Conservation (phyloP, 2,888 invertebrate genomes). For the Pristionchus arcanus region DNA sequence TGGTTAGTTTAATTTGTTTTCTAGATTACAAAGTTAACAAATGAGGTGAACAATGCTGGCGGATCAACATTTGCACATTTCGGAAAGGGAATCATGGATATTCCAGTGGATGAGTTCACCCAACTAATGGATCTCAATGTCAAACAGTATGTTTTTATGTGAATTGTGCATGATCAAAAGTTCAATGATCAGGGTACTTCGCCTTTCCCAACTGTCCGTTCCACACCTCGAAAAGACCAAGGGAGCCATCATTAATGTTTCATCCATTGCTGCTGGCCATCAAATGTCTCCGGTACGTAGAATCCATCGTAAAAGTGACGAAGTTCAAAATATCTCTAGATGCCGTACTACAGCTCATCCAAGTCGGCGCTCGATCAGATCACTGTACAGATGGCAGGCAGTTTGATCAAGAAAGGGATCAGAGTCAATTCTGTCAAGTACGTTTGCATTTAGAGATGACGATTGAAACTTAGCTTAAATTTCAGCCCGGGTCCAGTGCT, state of each 20-base stretch:
- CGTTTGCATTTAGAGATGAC: neutral
- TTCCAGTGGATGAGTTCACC: neutral
- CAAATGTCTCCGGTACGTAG: neutral
- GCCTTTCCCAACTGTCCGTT: neutral
- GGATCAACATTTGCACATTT: neutral
- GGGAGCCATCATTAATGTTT: constrained; percentile 1
- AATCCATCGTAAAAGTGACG: too few relatives aligned
- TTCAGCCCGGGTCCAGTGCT: neutral
- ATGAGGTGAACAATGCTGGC: constrained; percentile 20
- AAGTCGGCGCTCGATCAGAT: neutral
- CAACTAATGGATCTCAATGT: neutral
- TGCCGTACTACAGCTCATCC: neutral
- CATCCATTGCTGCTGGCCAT: neutral
- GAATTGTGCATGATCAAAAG: too few relatives aligned
- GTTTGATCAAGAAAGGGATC: constrained; percentile 4
- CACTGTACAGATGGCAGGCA: neutral
- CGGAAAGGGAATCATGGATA: neutral
- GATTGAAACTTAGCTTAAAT: neutral
- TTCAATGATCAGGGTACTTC: neutral
- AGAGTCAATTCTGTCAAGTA: constrained; percentile 8
- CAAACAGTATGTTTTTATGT: neutral
- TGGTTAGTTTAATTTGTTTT: neutral
- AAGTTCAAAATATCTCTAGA: neutral
- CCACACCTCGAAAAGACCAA: neutral
- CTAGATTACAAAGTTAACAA: too few relatives aligned